A percentile compares a stretch with the other conserved stretches of the same genome.
Evolutionary conservation across 2,113 vertebrate species (phyloP).

Genomic region (Brachypteracias leptosomus): DNA sequence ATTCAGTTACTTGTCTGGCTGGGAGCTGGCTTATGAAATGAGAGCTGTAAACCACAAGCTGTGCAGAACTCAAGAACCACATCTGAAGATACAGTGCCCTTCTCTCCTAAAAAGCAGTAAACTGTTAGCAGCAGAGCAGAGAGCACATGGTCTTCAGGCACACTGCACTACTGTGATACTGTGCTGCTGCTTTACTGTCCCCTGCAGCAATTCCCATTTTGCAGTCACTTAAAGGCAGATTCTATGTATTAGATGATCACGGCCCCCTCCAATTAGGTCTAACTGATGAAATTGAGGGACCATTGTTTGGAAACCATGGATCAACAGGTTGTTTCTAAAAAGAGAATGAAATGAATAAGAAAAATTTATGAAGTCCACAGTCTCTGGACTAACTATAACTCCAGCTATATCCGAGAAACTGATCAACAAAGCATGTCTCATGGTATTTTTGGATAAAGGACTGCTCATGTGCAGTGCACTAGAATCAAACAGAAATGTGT

Average conservation of each 20-base stretch:
- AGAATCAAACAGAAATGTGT: not conserved
- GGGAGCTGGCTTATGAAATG: not conserved
- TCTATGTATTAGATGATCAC: not conserved
- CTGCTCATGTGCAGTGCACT: not conserved
- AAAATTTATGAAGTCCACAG: not conserved
- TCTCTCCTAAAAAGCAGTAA: not conserved
- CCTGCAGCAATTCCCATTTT: not conserved
- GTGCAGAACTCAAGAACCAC: not conserved
- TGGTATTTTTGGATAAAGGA: not conserved
- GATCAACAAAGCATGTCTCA: not conserved
- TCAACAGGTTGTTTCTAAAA: not conserved
- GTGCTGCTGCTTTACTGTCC: not conserved
- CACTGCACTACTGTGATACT: accelerated
- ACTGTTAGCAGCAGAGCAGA: not conserved
- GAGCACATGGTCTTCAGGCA: accelerated
- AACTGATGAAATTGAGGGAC: not conserved
- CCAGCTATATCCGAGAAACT: not conserved
- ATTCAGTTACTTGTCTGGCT: not conserved
- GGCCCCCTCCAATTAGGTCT: not conserved
- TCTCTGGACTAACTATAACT: not conserved
- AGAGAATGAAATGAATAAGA: not conserved
- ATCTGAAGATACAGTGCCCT: not conserved
- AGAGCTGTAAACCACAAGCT: not conserved
- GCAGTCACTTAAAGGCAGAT: not conserved
- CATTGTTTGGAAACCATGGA: not conserved